Evolutionary conservation across 1,140 invertebrate species (phyloP).

Genomic region (Watersipora subatra): DNA sequence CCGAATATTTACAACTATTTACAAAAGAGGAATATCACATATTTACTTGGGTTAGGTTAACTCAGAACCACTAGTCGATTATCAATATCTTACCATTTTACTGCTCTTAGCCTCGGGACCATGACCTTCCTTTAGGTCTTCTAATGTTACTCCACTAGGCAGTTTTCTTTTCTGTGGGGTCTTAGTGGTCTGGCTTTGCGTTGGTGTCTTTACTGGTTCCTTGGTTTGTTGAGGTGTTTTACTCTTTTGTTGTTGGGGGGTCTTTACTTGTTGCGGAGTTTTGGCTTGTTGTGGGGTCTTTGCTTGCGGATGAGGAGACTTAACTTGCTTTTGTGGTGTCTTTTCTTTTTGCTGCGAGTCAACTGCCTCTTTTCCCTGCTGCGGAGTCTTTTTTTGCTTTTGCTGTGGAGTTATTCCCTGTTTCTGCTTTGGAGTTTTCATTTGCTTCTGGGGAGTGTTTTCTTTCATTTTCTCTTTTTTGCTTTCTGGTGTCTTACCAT

Average conservation of each 20-base stretch:
- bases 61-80: too few species aligned
- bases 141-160: slow-evolving; percentile 58
- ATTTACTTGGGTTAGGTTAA: too few species aligned
- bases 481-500: too few species aligned
- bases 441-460: too few species aligned
- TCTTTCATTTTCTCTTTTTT: too few species aligned
- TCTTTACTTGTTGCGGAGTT: slow-evolving; percentile 4
- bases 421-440: too few species aligned
- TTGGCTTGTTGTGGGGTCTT: slow-evolving; percentile 7
- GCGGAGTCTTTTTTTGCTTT: neutral
- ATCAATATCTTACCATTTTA: slow-evolving; percentile 54
- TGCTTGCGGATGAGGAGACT: neutral
- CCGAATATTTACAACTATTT: too few species aligned
- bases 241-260: slow-evolving; percentile 6
- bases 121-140: slow-evolving; percentile 61
- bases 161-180: slow-evolving; percentile 48
- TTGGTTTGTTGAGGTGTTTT: neutral
- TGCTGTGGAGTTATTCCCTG: too few species aligned
- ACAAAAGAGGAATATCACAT: too few species aligned
- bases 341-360: slow-evolving; percentile 7
- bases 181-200: slow-evolving; percentile 8
- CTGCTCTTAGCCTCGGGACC: slow-evolving; percentile 63
- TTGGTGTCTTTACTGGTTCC: neutral
- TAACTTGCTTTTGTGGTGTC: slow-evolving; percentile 7
- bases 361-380: neutral